Evolutionary conservation across 2,797 vertebrate species (phyloP), one percentile per base, ranked within the genome.

Genomic region (Melanotaenia nigrans): DNA sequence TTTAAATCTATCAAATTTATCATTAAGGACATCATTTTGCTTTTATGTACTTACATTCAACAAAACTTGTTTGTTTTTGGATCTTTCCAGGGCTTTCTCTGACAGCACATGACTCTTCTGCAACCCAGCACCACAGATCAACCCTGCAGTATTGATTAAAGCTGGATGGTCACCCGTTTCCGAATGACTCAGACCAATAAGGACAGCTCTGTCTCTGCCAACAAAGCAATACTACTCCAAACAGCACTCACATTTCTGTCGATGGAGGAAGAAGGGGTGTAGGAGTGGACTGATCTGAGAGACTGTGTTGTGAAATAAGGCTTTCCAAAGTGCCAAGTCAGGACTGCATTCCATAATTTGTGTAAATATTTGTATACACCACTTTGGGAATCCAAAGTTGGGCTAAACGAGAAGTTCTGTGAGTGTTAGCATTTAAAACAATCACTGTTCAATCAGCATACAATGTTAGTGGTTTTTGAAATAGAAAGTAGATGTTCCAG

Each of bases 281-380:
- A 81, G 79, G 83, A 86, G 85, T 70, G 61, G 49, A 65, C 22
- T 0, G 12, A 55, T 73, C 67, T 68, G 61, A 89, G 78, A 84
- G 77, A 75, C 70, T 84, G 79, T 32, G 40, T 82, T 81, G 82
- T 70, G 75, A 91, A 91, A 82, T 87, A 79, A 82, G 75, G 80
- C 86, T 87, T 88, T 89, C 71, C 69, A 61, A 0, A 76, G 71
- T 12, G 64, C 71, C 25, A 67, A 69, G 78, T 79, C 77, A 82
- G 79, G 69, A 83, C 64, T 30, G 28, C 86, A 91, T 87, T 89
- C 86, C 82, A 89, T 83, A 75, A 75, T 82, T 80, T 89, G 81
- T 62, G 83, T 88, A 92, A 90, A 91, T 90, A 90, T 92, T 92
- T 90, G 84, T 68, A 65, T 71, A 71, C 73, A 68, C 69, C 74